Conservation (phyloP, 2,797 vertebrate species). For the Takifugu rubripes region DNA sequence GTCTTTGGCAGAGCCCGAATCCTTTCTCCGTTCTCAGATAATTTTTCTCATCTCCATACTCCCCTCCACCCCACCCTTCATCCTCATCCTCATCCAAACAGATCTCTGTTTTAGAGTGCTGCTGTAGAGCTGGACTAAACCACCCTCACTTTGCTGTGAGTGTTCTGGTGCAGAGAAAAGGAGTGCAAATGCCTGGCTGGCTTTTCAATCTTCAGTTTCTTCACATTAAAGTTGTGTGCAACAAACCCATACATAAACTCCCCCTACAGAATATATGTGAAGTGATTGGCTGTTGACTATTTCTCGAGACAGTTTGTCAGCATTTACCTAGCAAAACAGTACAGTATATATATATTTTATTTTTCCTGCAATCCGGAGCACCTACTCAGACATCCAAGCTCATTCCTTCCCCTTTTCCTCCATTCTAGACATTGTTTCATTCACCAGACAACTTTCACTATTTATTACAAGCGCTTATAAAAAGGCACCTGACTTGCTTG, state of each 20-base stretch:
- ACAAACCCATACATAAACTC: slow-evolving; percentile 40
- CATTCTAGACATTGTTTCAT: slow-evolving; percentile 39
- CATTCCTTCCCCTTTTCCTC: slow-evolving; percentile 20
- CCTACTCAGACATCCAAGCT: slow-evolving; percentile 26
- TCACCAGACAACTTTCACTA: slow-evolving; percentile 57
- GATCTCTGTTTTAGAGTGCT: slow-evolving; percentile 56
- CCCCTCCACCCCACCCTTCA: neutral
- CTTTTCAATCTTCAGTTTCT: slow-evolving; percentile 25
- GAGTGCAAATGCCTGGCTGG: slow-evolving; percentile 2
- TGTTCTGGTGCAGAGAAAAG: slow-evolving; percentile 48
- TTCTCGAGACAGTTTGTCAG: slow-evolving; percentile 38
- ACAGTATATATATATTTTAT: slow-evolving; percentile 20
- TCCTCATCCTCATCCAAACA: slow-evolving; percentile 38
- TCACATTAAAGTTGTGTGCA: slow-evolving; percentile 41
- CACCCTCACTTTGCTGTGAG: slow-evolving; percentile 44
- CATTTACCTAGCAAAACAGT: slow-evolving; percentile 30
- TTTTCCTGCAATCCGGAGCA: slow-evolving; percentile 18
- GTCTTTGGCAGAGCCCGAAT: slow-evolving; percentile 56
- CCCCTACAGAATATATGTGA: slow-evolving; percentile 9
- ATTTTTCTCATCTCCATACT: slow-evolving; percentile 48
- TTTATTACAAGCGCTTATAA: slow-evolving; percentile 72
- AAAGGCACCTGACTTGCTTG: slow-evolving; percentile 51
- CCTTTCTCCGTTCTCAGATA: slow-evolving; percentile 57
- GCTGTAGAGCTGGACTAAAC: slow-evolving; percentile 60
- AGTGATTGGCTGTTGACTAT: slow-evolving; percentile 47